Percentiles rank a stretch among this genome's conserved stretches.
Conservation (phyloP, 1,140 invertebrate species). For the Cyclina sinensis region DNA sequence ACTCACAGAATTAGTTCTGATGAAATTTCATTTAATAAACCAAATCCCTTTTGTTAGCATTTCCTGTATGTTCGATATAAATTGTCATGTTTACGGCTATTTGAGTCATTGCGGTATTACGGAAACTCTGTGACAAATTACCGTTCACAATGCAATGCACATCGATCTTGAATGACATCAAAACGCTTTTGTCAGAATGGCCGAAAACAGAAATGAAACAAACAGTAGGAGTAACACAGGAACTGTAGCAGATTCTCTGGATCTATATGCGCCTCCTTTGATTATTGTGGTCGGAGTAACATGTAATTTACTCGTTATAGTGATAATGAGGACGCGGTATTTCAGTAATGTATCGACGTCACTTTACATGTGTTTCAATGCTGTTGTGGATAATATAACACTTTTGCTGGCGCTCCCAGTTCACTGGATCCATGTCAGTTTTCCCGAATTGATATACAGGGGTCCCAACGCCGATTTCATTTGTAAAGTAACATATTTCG, state of each 20-base stretch:
- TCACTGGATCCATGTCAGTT: slow-evolving; percentile 81
- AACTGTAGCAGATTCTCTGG: slow-evolving; percentile 59
- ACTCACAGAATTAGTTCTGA: not conserved
- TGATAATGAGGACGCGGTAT: slow-evolving; percentile 76
- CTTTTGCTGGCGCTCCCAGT: slow-evolving; percentile 75
- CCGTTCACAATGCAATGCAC: not conserved
- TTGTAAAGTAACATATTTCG: slow-evolving; percentile 79
- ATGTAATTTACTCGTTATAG: slow-evolving; percentile 77
- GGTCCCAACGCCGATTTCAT: slow-evolving; percentile 71
- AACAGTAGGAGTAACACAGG: not conserved
- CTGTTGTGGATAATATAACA: slow-evolving; percentile 75
- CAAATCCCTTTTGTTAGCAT: not conserved
- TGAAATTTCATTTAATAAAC: not conserved
- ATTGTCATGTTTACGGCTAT: not conserved
- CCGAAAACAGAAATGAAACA: not conserved
- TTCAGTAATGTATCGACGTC: slow-evolving; percentile 81
- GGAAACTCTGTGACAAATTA: not conserved
- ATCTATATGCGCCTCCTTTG: slow-evolving; percentile 78
- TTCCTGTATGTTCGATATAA: not conserved
- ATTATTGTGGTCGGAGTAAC: slow-evolving; percentile 73
- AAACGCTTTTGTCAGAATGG: not conserved
- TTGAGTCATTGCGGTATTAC: not conserved
- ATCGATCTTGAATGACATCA: not conserved
- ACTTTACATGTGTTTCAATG: slow-evolving; percentile 78
- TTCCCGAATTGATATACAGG: slow-evolving; percentile 73